A percentile compares a stretch with the other conserved stretches of the same genome.
Evolutionary conservation across 2,797 vertebrate genomes (phyloP).

Genomic region (Echeneis naucrates): DNA sequence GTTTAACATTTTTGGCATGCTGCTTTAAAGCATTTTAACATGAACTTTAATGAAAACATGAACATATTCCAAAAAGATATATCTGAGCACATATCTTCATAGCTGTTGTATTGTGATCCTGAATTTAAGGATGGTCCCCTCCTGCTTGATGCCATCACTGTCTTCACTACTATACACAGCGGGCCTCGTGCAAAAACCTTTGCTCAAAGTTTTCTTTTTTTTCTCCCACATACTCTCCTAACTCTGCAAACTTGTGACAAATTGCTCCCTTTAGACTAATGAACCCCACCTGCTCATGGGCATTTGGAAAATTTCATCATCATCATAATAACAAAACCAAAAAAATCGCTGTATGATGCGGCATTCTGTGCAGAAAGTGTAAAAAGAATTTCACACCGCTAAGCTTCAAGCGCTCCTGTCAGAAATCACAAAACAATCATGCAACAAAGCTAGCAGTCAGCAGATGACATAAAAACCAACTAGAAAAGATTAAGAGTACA

Average conservation of each 20-base stretch:
- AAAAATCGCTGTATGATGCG: background rate
- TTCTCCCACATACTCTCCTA: background rate
- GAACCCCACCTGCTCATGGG: background rate
- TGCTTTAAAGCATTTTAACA: background rate
- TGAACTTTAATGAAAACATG: background rate
- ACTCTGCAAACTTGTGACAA: background rate
- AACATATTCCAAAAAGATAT: constrained; percentile 2
- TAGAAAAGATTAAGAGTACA: background rate
- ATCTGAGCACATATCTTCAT: constrained; percentile 37
- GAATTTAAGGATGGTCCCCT: constrained; percentile 38
- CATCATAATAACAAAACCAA: background rate
- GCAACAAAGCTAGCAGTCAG: background rate
- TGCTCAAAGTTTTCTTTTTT: background rate
- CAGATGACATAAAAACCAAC: background rate
- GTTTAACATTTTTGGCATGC: background rate
- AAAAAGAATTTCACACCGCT: background rate
- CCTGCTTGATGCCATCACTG: constrained; percentile 21
- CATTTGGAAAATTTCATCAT: background rate
- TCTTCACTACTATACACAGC: background rate
- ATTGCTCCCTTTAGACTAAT: background rate
- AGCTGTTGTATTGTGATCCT: constrained; percentile 18
- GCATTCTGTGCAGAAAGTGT: background rate
- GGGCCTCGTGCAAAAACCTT: background rate
- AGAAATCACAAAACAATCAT: background rate
- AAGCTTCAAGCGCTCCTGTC: background rate